A percentile compares a stretch with the other conserved stretches of the same genome.
Evolutionary conservation across 2,797 vertebrate genomes (phyloP).

Genomic region (Morus bassanus): DNA sequence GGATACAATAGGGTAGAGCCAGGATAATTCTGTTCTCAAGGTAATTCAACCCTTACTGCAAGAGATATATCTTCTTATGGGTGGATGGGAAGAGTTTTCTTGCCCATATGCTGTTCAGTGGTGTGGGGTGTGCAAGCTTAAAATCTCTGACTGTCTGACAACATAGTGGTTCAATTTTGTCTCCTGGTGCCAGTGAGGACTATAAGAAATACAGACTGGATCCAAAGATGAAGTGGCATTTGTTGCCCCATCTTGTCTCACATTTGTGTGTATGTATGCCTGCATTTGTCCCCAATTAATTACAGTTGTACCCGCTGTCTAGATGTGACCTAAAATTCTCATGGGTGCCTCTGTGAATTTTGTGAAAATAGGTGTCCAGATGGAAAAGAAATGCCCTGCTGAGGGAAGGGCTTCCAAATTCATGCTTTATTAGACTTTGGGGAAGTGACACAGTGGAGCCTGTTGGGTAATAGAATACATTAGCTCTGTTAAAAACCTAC

Average conservation of each 20-base stretch:
- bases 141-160: background rate
- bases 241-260: background rate
- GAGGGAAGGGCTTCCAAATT: background rate
- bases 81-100: background rate
- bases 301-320: background rate
- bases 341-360: fast-evolving
- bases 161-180: background rate
- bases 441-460: background rate
- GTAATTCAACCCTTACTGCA: background rate
- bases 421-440: background rate
- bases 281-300: background rate
- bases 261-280: background rate
- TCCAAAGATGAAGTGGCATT: background rate
- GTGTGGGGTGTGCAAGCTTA: background rate
- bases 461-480: background rate
- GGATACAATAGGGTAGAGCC: background rate
- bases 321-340: background rate
- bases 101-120: background rate
- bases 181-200: background rate
- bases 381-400: background rate
- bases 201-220: background rate
- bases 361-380: background rate
- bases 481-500: background rate
- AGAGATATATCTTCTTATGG: background rate
- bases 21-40: background rate